Evolutionary conservation across 2,797 vertebrate genomes (phyloP).

Genomic region (Pogonophryne albipinna): DNA sequence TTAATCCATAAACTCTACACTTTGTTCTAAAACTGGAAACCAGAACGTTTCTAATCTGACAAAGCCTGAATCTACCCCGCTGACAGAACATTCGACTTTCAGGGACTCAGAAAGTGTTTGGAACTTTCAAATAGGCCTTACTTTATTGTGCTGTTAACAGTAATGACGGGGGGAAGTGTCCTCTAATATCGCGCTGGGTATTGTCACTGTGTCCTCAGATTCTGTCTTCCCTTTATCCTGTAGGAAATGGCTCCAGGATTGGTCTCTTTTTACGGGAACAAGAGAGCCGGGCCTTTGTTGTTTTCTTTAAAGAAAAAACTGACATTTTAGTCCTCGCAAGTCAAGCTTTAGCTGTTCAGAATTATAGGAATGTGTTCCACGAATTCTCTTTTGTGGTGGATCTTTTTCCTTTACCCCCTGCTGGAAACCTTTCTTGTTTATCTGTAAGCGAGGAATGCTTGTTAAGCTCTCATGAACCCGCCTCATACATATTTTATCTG

Average conservation of each 20-base stretch:
- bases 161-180: constrained; percentile 16
- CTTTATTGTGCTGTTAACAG: constrained; percentile 4
- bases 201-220: constrained; percentile 33
- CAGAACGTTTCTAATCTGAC: constrained; percentile 41
- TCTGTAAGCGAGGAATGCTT: constrained; percentile 22
- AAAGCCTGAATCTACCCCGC: constrained; percentile 22
- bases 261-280: constrained; percentile 46
- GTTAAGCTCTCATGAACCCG: constrained; percentile 29
- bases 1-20: constrained; percentile 27
- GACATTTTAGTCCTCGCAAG: constrained; percentile 42
- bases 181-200: constrained; percentile 13
- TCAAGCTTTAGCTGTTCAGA: constrained; percentile 53
- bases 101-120: constrained; percentile 2
- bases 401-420: constrained; percentile 31
- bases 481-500: constrained; percentile 28
- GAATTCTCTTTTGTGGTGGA: constrained; percentile 37
- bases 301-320: constrained; percentile 29
- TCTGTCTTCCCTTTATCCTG: constrained; percentile 15
- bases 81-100: constrained; percentile 6
- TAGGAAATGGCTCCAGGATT: constrained; percentile 49
- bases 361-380: constrained; percentile 50
- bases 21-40: constrained; percentile 43
- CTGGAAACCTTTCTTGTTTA: constrained; percentile 31
- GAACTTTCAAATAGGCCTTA: constrained; percentile 15
- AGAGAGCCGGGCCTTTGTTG: constrained; percentile 35